Evolutionary conservation across 2,888 invertebrate species (phyloP).

Genomic region (Andrena minutula): DNA sequence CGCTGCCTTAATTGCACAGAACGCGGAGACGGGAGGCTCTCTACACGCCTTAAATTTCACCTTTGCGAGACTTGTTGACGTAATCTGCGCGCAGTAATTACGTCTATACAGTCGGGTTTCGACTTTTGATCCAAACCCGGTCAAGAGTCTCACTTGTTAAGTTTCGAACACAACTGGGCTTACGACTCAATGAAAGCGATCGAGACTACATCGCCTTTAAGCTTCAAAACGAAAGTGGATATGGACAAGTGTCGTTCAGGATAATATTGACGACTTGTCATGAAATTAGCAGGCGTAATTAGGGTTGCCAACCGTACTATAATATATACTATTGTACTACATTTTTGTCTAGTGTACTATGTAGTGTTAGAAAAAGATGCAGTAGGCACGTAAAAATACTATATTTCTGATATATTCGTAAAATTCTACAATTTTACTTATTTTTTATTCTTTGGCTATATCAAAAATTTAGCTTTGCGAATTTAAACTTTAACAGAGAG

Average conservation of each 20-base stretch:
- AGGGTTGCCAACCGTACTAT: not conserved
- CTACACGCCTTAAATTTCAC: conserved; percentile 51
- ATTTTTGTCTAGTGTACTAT: too few relatives aligned
- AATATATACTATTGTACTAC: too few relatives aligned
- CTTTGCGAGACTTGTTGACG: conserved; percentile 28
- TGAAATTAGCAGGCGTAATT: not conserved
- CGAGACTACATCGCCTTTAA: conserved; percentile 13
- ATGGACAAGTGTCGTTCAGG: not conserved
- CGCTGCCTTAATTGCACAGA: conserved; percentile 40
- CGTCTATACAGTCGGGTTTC: conserved; percentile 6
- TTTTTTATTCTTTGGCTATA: too few relatives aligned
- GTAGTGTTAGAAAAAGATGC: too few relatives aligned
- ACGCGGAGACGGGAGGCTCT: conserved; percentile 13
- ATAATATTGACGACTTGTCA: not conserved
- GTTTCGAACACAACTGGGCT: conserved; percentile 22
- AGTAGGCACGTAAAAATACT: too few relatives aligned
- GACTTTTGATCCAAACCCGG: conserved; percentile 24
- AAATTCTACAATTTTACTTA: too few relatives aligned
- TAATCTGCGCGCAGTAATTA: conserved; percentile 17
- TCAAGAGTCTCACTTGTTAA: conserved; percentile 35
- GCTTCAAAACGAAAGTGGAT: not conserved
- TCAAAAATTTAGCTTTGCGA: too few relatives aligned
- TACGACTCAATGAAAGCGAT: conserved; percentile 6
- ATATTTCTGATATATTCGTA: too few relatives aligned
- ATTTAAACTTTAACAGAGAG: too few relatives aligned